Base-by-base conservation (phyloP, 2,888 invertebrate genomes). In the Anticlea derivata region DNA sequence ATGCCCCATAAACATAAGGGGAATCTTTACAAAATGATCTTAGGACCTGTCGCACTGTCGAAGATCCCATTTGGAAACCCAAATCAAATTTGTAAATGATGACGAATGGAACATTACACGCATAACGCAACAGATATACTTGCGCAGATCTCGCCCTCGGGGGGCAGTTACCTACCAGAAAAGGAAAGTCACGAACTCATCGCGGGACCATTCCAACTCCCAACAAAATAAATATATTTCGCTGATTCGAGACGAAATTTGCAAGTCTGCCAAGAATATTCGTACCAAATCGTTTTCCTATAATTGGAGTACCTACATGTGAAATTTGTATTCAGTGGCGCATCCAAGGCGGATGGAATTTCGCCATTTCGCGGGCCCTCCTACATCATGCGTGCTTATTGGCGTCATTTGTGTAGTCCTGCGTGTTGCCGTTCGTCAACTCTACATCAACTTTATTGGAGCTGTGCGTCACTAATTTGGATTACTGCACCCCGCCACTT, bases 231-330 rank as follows among this genome's bases (percentile, higher is more conserved):
- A 88, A 87, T 88, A 86, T 87, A 84, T 88, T 86, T 86, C 75
- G 88, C 83, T 86, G 89, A 89, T 88, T 88, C 83, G 73, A 83
- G 81, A 72, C 78, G 75, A 86, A 86, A 89, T 89, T 89, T 90
- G 89, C 89, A 90, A 90, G 87, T 90, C 86, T 88, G 89, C 89
- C 89, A 89, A 89, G 88, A 88, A 89, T 88, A 89, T 90, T 88
- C 84, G 82, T 87, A 88, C 81, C 86, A 89, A 89, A 90, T 90
- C 89, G 89, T 90, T 90, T 90, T 90, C 89, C 89, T 89, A 89
- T 90, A 90, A 90, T 90, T 90, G 89, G 89, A 89, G 87, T 89
- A 41, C 41, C 41, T 41, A 89, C 88, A 89, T 90, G 83, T 87
- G 88, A 88, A 53, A 90, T 90, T 89, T 87, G 89, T 90, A 90